Evolutionary conservation across 1,140 invertebrate genomes (phyloP).

Genomic region (Drosophila setifemur): DNA sequence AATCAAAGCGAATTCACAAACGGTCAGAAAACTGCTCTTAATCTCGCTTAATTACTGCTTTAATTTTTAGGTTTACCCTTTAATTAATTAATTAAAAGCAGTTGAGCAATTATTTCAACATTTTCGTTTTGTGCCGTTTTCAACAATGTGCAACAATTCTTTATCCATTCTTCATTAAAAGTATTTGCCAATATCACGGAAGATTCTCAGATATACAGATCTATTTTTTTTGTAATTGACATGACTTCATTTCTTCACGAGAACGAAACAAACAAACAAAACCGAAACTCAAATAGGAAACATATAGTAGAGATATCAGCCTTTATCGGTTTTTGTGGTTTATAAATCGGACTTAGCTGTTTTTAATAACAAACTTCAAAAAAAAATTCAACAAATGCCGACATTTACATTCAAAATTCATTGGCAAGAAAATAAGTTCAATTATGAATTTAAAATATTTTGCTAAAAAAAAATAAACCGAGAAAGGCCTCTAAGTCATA

Average conservation of each 20-base stretch:
- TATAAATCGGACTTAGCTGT: too few species aligned
- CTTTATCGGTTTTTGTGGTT: background rate
- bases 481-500: background rate
- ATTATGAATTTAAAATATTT: background rate
- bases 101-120: background rate
- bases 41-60: background rate
- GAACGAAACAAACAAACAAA: background rate
- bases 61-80: background rate
- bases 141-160: slow-evolving; percentile 9
- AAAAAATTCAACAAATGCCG: background rate
- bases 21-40: background rate
- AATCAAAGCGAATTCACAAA: too few species aligned
- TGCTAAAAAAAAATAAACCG: background rate
- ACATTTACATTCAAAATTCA: background rate
- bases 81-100: background rate
- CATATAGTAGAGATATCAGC: background rate
- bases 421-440: background rate
- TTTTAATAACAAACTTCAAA: background rate
- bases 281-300: too few species aligned
- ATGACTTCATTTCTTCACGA: background rate
- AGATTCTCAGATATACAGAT: slow-evolving; percentile 1
- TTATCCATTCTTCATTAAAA: too few species aligned
- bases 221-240: slow-evolving; percentile 11
- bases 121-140: slow-evolving; percentile 1
- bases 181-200: slow-evolving; percentile 12